A percentile compares a stretch with the other conserved stretches of the same genome.
phyloP scores from a whole-genome alignment of 2,113 vertebrate species.

The Planiliza haematocheilus region DNA sequence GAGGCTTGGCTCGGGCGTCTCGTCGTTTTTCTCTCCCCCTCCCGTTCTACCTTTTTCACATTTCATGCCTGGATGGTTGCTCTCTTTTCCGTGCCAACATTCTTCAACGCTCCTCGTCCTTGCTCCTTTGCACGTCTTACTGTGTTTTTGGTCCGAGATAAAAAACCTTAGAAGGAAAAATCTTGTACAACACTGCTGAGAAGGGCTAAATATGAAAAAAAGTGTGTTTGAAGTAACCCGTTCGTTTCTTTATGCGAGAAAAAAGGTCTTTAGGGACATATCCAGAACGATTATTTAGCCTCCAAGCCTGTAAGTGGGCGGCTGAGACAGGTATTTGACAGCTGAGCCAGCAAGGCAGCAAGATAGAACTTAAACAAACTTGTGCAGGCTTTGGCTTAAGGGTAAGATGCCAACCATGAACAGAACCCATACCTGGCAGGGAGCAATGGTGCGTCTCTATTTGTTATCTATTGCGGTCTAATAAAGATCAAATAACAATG shows the following conservation, averaged over 20 bases:
- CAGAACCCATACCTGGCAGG: too few species aligned
- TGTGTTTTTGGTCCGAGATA: slow-evolving; percentile 42
- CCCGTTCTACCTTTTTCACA: slow-evolving; percentile 63
- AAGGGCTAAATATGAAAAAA: background rate
- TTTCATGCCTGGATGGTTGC: slow-evolving; percentile 62
- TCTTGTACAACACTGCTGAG: slow-evolving; percentile 1
- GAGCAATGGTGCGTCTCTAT: too few species aligned
- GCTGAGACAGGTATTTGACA: too few species aligned
- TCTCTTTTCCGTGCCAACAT: slow-evolving; percentile 69
- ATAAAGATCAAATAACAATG: too few species aligned
- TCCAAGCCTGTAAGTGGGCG: too few species aligned
- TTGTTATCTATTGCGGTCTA: too few species aligned
- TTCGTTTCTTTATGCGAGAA: background rate
- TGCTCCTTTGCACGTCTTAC: slow-evolving; percentile 35
- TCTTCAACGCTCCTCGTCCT: slow-evolving; percentile 52
- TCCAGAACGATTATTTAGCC: too few species aligned
- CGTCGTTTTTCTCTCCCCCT: slow-evolving; percentile 36
- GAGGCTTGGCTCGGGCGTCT: slow-evolving; percentile 56
- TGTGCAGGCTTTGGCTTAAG: background rate
- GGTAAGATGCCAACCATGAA: background rate
- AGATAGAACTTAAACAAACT: too few species aligned
- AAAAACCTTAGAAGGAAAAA: slow-evolving; percentile 38
- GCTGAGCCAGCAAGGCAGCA: too few species aligned
- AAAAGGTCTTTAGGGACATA: background rate
- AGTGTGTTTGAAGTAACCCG: background rate